These are phyloP conservation scores for Eucidaris tribuloides DNA, from an alignment of 35 echinoderm and acorn worm genomes.

Conservation along the genomic window DNA sequence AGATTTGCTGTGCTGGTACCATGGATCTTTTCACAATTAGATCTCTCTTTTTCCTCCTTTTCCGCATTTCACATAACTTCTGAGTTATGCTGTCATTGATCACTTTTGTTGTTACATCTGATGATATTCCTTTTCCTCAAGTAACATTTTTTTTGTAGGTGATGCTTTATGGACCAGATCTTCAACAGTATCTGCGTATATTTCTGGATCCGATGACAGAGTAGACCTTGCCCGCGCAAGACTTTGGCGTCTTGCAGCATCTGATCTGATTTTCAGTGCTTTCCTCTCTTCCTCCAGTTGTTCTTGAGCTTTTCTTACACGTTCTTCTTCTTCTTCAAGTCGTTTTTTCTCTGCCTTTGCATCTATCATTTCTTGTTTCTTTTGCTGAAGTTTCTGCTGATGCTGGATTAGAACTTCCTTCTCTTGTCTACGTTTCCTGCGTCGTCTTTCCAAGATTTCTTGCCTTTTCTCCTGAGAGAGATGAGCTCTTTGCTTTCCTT, in stretches of 20 bases:
- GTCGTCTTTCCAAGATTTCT: slow-evolving; percentile 13
- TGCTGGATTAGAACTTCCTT: slow-evolving; percentile 2
- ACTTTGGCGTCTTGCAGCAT: slow-evolving; percentile 14
- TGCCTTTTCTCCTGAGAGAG: slow-evolving; percentile 8
- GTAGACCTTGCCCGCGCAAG: slow-evolving; percentile 8
- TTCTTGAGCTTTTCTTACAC: neutral
- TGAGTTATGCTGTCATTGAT: neutral
- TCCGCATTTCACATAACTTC: neutral
- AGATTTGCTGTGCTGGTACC: neutral
- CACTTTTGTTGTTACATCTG: slow-evolving; percentile 8
- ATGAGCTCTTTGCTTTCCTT: slow-evolving; percentile 20
- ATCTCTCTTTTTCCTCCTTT: slow-evolving; percentile 28
- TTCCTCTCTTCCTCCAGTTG: neutral
- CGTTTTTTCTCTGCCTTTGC: neutral
- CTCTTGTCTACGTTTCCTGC: neutral
- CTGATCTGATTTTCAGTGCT: neutral
- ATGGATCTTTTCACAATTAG: neutral
- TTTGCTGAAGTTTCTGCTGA: slow-evolving; percentile 1
- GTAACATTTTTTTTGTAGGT: neutral
- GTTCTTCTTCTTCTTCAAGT: neutral
- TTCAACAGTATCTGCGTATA: slow-evolving; percentile 27
- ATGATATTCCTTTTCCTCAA: neutral
- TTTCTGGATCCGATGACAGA: neutral
- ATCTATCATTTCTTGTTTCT: neutral
- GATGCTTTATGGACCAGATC: slow-evolving; percentile 15